Percentiles rank a stretch among this genome's conserved stretches.
phyloP scores from a whole-genome alignment of 2,113 vertebrate species.

The Pan troglodytes region NHGRI_mPanTro3-v2.1_pri NC_072409.2:63045501-63046000 shows the following conservation, averaged over 20 bases:
- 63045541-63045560: background rate
- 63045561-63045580: background rate
- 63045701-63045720: background rate
- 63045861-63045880: too few species aligned
- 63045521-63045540: background rate
- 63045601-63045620: background rate
- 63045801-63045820: too few species aligned
- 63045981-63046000: too few species aligned
- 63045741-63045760: background rate
- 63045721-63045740: background rate
- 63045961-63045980: too few species aligned
- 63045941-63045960: too few species aligned
- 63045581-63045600: background rate
- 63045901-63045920: too few species aligned
- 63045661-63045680: background rate
- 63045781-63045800: too few species aligned
- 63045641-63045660: background rate
- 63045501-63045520: constrained; percentile 14
- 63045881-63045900: too few species aligned
- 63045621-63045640: background rate
- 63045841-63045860: too few species aligned
- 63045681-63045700: background rate
- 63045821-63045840: too few species aligned
- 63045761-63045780: background rate
- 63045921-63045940: too few species aligned